Base-by-base conservation (phyloP, 2,888 invertebrate species). In the Diaperis boleti region DNA sequence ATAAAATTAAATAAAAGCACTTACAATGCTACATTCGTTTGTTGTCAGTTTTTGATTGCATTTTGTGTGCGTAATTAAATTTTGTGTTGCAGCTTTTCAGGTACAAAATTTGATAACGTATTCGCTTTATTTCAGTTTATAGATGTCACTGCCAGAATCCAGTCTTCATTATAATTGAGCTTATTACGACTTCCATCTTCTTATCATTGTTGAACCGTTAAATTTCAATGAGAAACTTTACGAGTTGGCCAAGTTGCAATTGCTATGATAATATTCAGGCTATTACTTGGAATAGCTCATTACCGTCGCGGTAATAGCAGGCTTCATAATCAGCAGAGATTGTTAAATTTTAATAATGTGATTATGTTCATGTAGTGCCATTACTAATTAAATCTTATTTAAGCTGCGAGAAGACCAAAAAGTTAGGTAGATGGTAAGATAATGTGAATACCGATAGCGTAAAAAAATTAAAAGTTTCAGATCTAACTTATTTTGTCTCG, bases 151-250 rank as follows among this genome's bases (percentile, higher is more conserved):
- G 33, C 10, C 49, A 31, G 18, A 1, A 17, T 33, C 35, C n/a
- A 33, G 11, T 8, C 35, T 7, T 47, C 29, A 14, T 18, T 11
- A 33, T 13, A 49, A 11, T 6, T 10, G 8, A 18, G 26, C 52
- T 52, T 52, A 52, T 52, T 52, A 22, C 41, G 29, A 17, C 31
- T 54, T 41, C 31, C 29, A 54, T 41, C 42, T 41, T 42, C 54
- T 54, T 54, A 42, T 41, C 31, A 54, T 54, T 54, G 54, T 54
- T 42, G 42, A 31, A 54, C 17, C 54, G 54, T 54, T 54, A 54
- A 54, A 42, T 54, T 54, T 54, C 54, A 54, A 54, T 54, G 54
- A 54, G 33, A 17, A 42, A 54, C 54, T 54, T 54, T 54, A 42
- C 11, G 54, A 54, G 42, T 54, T 41, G 26, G 41, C 54, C 15